Base-by-base conservation (phyloP, 2,888 invertebrate species). In the Rapana venosa region DNA sequence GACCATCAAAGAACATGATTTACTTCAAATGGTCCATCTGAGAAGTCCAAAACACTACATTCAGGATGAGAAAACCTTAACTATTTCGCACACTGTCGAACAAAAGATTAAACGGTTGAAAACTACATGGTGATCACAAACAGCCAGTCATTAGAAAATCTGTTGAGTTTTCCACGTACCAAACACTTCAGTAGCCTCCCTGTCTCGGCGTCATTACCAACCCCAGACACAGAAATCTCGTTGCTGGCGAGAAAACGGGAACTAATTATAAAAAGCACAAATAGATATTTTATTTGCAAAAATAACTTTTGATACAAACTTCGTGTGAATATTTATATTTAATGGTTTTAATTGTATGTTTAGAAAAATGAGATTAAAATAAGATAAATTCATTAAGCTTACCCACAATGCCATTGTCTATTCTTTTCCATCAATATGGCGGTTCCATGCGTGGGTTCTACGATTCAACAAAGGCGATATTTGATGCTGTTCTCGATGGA, bases 401-500 rank as follows among this genome's bases (percentile, higher is more conserved):
- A 89, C 89, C 89, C 89, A 89, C 32, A 47, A 85, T 89, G 84
- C 89, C 61, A 36, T 56, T 85, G 47, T 84, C 84, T 85, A 88
- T 74, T 85, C 89, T 89, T 85, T 70, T 74, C 70, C 85, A 83
- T 84, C 89, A 89, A 89, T 74, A 89, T 89, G 89, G 89, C 89
- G 89, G 89, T 85, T 89, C 89, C 89, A 85, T 89, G 89, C 89
- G 89, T 89, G 85, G 85, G 89, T 74, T 74, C 84, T 84, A 89
- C 85, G 89, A 56, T 89, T 26, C 70, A 74, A 85, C 89, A 89
- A 89, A 89, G 84, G 74, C 83, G 84, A n/a, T 32, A 83, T 85
- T 89, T 89, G 47, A 56, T 35, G 66, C 32, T 74, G 35, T 56
- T 84, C 36, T 84, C 74, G 32, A n/a, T 89, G 8, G 84, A 85